These are phyloP conservation scores for Halesus radiatus DNA, from an alignment of 1,140 invertebrate genomes.

Conservation along the genomic window DNA sequence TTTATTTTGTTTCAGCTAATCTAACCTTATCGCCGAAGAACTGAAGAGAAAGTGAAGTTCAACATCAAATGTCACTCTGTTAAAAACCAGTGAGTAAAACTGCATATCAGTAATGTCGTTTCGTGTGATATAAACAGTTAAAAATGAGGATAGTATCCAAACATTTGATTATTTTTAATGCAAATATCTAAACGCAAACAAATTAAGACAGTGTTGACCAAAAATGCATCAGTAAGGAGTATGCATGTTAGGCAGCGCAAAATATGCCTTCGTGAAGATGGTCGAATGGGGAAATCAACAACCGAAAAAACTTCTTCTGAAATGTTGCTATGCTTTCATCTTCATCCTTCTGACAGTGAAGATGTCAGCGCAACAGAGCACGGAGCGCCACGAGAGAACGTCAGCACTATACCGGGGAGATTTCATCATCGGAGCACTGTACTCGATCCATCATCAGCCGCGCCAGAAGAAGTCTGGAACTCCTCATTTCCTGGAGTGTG, in stretches of 20 bases:
- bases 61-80: too few species aligned
- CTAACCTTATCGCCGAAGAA: too few species aligned
- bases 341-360: background rate
- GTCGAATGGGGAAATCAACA: background rate
- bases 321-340: slow-evolving; percentile 2
- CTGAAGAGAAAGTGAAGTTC: too few species aligned
- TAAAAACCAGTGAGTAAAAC: background rate
- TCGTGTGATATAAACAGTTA: too few species aligned
- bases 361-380: background rate
- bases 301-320: background rate
- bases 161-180: too few species aligned
- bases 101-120: too few species aligned
- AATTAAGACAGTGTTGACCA: background rate
- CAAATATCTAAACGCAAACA: background rate
- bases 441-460: slow-evolving; percentile 81
- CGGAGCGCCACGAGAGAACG: slow-evolving; percentile 44
- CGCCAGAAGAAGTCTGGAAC: slow-evolving; percentile 67
- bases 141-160: too few species aligned
- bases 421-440: slow-evolving; percentile 81
- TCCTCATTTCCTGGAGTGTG: slow-evolving; percentile 70
- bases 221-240: background rate
- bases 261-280: slow-evolving; percentile 33
- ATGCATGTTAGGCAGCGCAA: background rate
- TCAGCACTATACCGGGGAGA: slow-evolving; percentile 74
- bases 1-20: too few species aligned